These are phyloP conservation scores for Petrolisthes cinctipes DNA, from an alignment of 2,888 invertebrate genomes.

Conservation along the genomic window DNA sequence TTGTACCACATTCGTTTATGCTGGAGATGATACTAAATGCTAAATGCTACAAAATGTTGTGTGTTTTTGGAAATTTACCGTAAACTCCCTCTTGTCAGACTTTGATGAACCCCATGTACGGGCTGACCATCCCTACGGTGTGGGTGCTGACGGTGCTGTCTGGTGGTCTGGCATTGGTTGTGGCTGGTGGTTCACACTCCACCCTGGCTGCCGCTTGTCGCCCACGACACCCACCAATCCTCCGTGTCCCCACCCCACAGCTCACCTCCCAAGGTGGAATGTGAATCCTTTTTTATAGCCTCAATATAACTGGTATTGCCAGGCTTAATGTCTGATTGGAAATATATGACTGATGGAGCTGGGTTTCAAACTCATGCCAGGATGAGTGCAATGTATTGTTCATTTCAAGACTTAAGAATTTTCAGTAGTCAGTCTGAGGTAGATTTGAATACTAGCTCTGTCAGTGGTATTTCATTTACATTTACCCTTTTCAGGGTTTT, in stretches of 20 bases:
- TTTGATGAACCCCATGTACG: conserved; percentile 81
- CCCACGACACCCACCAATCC: background rate
- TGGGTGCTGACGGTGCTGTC: conserved; percentile 79
- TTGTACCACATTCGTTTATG: background rate
- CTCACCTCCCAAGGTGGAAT: background rate
- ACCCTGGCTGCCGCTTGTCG: conserved; percentile 40
- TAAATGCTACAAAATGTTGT: too few species aligned
- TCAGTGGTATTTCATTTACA: too few species aligned
- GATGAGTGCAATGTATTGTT: too few species aligned
- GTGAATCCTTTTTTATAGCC: background rate
- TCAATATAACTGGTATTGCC: background rate
- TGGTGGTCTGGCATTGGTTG: conserved; percentile 68
- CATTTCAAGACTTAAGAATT: too few species aligned
- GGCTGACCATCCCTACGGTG: conserved; percentile 78
- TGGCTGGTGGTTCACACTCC: conserved; percentile 57
- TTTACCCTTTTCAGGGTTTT: too few species aligned
- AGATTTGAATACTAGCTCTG: too few species aligned
- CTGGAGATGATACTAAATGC: background rate
- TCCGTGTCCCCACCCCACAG: background rate
- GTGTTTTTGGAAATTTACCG: too few species aligned
- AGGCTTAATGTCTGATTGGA: background rate
- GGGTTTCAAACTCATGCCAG: too few species aligned
- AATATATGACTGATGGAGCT: too few species aligned
- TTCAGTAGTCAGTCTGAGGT: too few species aligned
- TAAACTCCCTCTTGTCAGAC: conserved; percentile 71